Base-by-base conservation (phyloP, 2,888 invertebrate genomes). In the Lochmaea crataegi region DNA sequence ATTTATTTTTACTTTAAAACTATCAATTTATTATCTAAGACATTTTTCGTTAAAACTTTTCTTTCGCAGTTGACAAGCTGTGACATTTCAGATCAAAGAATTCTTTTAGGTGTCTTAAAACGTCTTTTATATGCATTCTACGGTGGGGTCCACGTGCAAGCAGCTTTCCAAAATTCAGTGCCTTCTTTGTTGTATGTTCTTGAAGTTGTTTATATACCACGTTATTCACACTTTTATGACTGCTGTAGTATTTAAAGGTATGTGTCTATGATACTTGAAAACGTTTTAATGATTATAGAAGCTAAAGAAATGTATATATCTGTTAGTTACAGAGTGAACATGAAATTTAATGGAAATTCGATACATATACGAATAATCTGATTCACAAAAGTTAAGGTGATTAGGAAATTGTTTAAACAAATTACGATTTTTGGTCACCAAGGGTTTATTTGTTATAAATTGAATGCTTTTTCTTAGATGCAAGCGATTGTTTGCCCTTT, bases 101-200 rank as follows among this genome's bases (percentile, higher is more conserved):
- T 71, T 75, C 75, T 75, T 78, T 78, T 70, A 75, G 76, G 67
- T 68, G 51, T 57, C 48, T 71, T 41, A 67, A 60, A 68, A 72
- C 71, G 53, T 66, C 66, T 71, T 63, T 63, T 63, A 63, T 60
- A 56, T 66, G 42, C 51, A 53, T 68, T 65, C 71, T 58, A 73
- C 79, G 75, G 81, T 80, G 80, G 80, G 81, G 81, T 80, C 82
- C 82, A 82, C 80, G 82, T 82, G 82, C 73, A 75, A 74, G 68
- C 82, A 82, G 80, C 80, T 76, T 80, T 79, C 65, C 68, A 53
- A 63, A 76, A 70, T 60, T 71, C 79, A 70, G 63, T 65, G 72
- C 72, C 68, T 64, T 63, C 79, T 77, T 79, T 79, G 76, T 77
- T 76, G 69, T 66, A 38, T 16, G 26, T 60, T 26, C 68, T 60